Conservation (phyloP, 2,113 vertebrate species). For the Psilopsiagon aurifrons region DNA sequence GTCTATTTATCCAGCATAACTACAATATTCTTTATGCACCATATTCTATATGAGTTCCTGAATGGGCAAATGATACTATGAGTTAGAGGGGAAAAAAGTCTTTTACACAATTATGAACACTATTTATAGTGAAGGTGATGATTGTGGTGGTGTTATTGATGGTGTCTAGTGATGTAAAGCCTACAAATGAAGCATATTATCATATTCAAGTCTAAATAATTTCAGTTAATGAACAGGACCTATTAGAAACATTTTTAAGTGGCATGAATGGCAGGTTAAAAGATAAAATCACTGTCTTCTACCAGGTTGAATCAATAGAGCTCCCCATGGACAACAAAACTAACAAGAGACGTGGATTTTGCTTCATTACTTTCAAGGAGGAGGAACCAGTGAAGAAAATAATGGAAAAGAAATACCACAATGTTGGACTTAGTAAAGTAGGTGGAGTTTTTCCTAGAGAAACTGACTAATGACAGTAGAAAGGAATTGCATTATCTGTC, state of each 20-base stretch:
- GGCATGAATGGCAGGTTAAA: not conserved
- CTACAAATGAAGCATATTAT: rapidly evolving
- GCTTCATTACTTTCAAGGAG: slow-evolving; percentile 98
- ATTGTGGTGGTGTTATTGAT: not conserved
- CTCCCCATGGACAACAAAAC: slow-evolving; percentile 99
- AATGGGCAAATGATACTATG: not conserved
- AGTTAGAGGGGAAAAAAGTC: not conserved
- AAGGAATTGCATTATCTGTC: not conserved
- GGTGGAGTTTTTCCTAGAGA: not conserved
- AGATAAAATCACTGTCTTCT: not conserved
- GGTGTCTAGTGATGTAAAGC: not conserved
- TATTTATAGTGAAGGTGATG: not conserved
- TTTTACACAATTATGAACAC: not conserved
- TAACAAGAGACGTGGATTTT: slow-evolving; percentile 98
- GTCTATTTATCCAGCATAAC: not conserved
- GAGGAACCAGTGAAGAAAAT: slow-evolving; percentile 96
- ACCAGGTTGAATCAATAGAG: slow-evolving; percentile 94
- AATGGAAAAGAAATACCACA: slow-evolving; percentile 99
- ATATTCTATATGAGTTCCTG: not conserved
- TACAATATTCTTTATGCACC: not conserved
- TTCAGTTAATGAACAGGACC: not conserved
- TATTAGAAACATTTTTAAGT: not conserved
- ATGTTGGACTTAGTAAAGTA: slow-evolving; percentile 98
- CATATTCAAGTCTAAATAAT: not conserved
- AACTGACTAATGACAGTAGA: not conserved